These are phyloP conservation scores for honey bee (Apis mellifera) DNA, from an alignment of 1,140 invertebrate species.

Conservation along the genomic window Amel_HAv3.1 CM009940.2:5350501-5351000, in stretches of 20 bases:
- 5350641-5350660: conserved; percentile 92
- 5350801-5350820: conserved; percentile 96
- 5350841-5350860: conserved; percentile 91
- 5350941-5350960: neutral
- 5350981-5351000: neutral
- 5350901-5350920: neutral
- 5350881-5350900: conserved; percentile 21
- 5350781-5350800: conserved; percentile 98
- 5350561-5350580: too few relatives aligned
- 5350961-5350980: too few relatives aligned
- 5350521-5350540: too few relatives aligned
- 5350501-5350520: too few relatives aligned
- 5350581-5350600: too few relatives aligned
- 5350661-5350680: conserved; percentile 95
- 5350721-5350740: conserved; percentile 95
- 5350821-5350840: conserved; percentile 95
- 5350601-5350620: neutral
- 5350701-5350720: conserved; percentile 92
- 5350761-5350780: conserved; percentile 94
- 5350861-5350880: conserved; percentile 90
- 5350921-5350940: neutral
- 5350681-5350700: conserved; percentile 94
- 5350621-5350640: conserved; percentile 82
- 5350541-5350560: too few relatives aligned
- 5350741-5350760: conserved; percentile 92